These are phyloP conservation scores for Apis dorsata DNA, from an alignment of 1,140 invertebrate genomes.

Conservation along the genomic window DNA sequence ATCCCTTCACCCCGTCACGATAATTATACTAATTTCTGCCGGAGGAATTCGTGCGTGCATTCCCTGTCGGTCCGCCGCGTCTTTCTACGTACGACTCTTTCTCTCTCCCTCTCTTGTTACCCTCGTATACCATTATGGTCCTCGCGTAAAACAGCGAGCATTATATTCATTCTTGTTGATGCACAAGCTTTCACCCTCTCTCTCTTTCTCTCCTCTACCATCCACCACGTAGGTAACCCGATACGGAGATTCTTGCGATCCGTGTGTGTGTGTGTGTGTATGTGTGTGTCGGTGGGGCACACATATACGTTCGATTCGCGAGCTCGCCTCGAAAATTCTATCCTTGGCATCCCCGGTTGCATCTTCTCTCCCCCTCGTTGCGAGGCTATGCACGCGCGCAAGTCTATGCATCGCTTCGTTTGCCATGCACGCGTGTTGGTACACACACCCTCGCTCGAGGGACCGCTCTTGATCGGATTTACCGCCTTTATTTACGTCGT, in stretches of 20 bases:
- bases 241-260: too few species aligned
- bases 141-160: constrained; percentile 2
- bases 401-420: constrained; percentile 34
- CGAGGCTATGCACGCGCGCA: constrained; percentile 21
- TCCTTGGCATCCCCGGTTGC: constrained; percentile 27
- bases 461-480: constrained; percentile 28
- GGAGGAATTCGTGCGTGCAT: constrained; percentile 18
- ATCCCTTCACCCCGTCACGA: not conserved
- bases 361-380: constrained; percentile 1
- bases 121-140: not conserved
- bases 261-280: not conserved
- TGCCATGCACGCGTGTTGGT: constrained; percentile 21
- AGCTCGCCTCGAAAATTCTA: constrained; percentile 35
- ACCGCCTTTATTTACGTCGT: constrained; percentile 37
- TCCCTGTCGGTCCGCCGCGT: not conserved
- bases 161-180: constrained; percentile 5
- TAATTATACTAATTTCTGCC: constrained; percentile 23
- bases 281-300: constrained; percentile 10
- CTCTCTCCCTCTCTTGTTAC: not conserved
- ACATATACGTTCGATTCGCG: constrained; percentile 4
- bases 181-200: not conserved
- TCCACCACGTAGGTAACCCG: too few species aligned
- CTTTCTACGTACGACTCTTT: not conserved
- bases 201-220: too few species aligned
- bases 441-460: not conserved